Evolutionary conservation across 1,140 invertebrate genomes (phyloP).

Genomic region (Armadillidium nasatum): DNA sequence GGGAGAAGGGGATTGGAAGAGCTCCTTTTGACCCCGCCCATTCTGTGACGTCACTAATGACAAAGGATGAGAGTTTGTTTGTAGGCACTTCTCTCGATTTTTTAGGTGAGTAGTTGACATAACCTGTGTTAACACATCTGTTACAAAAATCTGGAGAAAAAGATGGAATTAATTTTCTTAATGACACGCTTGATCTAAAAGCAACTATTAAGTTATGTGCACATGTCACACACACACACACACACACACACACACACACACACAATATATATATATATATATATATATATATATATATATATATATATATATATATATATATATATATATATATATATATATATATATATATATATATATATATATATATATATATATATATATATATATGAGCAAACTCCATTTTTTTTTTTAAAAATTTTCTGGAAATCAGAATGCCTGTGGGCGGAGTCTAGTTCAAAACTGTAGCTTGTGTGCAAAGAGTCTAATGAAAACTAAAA

Average conservation of each 20-base stretch:
- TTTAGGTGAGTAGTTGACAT: not conserved
- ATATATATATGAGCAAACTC: not conserved
- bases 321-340: not conserved
- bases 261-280: too few relatives aligned
- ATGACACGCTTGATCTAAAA: not conserved
- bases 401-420: too few relatives aligned
- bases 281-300: not conserved
- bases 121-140: too few relatives aligned
- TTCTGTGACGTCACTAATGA: slow-evolving; percentile 25
- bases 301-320: slow-evolving; percentile 2
- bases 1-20: slow-evolving; percentile 13
- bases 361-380: slow-evolving; percentile 18
- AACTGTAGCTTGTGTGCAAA: too few relatives aligned
- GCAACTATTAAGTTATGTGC: too few relatives aligned
- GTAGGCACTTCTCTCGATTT: slow-evolving; percentile 25
- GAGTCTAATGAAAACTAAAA: too few relatives aligned
- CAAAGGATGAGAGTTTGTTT: slow-evolving; percentile 19
- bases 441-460: too few relatives aligned
- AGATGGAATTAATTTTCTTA: not conserved
- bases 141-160: not conserved
- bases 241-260: too few relatives aligned
- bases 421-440: too few relatives aligned
- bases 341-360: slow-evolving; percentile 16
- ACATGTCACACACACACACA: too few relatives aligned
- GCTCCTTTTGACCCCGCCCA: slow-evolving; percentile 25